Percentiles rank a stretch among this genome's conserved stretches.
Evolutionary conservation across 2,888 invertebrate genomes (phyloP).

Genomic region (Linnaemya tessellans): DNA sequence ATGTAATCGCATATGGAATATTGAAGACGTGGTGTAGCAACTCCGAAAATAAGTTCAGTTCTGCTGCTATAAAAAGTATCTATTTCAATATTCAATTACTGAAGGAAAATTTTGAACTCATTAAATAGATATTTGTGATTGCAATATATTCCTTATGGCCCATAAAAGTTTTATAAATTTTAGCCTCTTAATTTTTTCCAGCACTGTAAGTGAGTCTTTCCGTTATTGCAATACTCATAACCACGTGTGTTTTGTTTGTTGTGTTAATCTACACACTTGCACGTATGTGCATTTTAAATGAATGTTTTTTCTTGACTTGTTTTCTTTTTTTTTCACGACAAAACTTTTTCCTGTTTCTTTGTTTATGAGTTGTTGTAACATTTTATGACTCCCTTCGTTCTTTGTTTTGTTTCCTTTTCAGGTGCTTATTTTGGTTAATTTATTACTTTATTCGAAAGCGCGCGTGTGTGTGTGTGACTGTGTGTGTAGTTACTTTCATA

Average conservation of each 20-base stretch:
- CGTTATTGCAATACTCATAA: background rate
- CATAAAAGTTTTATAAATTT: background rate
- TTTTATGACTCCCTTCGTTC: constrained; percentile 51
- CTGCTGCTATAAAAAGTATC: too few relatives aligned
- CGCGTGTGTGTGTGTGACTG: background rate
- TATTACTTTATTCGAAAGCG: constrained; percentile 12
- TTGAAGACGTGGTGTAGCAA: too few relatives aligned
- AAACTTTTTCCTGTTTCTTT: constrained; percentile 52
- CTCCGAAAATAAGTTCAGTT: too few relatives aligned
- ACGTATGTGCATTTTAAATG: constrained; percentile 51
- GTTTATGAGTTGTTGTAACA: constrained; percentile 56
- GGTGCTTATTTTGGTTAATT: constrained; percentile 40
- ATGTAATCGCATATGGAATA: too few relatives aligned
- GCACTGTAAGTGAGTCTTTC: background rate
- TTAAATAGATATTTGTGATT: too few relatives aligned
- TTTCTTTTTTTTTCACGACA: constrained; percentile 14
- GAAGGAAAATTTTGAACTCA: too few relatives aligned
- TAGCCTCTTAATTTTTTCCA: background rate
- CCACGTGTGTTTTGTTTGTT: background rate
- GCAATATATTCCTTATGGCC: too few relatives aligned
- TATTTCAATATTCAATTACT: too few relatives aligned
- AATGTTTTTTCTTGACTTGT: constrained; percentile 23
- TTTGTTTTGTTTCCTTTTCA: constrained; percentile 11
- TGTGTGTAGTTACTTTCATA: constrained; percentile 7
- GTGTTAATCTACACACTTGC: background rate